Evolutionary conservation across 2,888 invertebrate genomes (phyloP).

Genomic region (Steromphala cineraria): DNA sequence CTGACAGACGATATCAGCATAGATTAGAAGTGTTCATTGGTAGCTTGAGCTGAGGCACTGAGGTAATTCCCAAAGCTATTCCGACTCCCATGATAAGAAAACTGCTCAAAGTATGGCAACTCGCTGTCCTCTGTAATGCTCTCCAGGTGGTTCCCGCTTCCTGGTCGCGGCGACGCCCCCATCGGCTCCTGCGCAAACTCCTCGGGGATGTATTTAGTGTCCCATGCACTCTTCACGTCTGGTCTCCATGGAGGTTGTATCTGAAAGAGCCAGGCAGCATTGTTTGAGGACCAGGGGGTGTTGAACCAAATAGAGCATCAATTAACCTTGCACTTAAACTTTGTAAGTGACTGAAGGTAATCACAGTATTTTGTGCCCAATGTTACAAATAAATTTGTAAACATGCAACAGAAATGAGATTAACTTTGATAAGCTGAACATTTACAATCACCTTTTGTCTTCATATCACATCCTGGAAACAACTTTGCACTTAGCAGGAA

Average conservation of each 20-base stretch:
- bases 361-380: no score
- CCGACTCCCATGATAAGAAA: constrained; percentile 80
- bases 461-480: no score
- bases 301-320: no score
- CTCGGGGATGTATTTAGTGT: constrained; percentile 78
- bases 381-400: no score
- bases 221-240: constrained; percentile 91
- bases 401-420: no score
- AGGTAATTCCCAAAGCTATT: constrained; percentile 67
- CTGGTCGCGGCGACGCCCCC: constrained; percentile 89
- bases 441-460: no score
- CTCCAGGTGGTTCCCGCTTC: constrained; percentile 45
- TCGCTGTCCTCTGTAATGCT: constrained; percentile 79
- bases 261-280: constrained; percentile 74
- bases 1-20: background rate
- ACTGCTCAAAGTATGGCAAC: constrained; percentile 84
- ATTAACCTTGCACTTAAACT: no score
- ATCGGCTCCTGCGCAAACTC: constrained; percentile 84
- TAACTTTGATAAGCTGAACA: no score
- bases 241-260: constrained; percentile 84
- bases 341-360: no score
- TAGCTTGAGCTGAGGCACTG: constrained; percentile 49
- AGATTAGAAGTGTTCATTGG: constrained; percentile 35
- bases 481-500: no score
- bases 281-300: background rate